Evolutionary conservation across 2,113 vertebrate species (phyloP), one percentile per base, ranked within the genome.

Genomic region (Colossoma macropomum): DNA sequence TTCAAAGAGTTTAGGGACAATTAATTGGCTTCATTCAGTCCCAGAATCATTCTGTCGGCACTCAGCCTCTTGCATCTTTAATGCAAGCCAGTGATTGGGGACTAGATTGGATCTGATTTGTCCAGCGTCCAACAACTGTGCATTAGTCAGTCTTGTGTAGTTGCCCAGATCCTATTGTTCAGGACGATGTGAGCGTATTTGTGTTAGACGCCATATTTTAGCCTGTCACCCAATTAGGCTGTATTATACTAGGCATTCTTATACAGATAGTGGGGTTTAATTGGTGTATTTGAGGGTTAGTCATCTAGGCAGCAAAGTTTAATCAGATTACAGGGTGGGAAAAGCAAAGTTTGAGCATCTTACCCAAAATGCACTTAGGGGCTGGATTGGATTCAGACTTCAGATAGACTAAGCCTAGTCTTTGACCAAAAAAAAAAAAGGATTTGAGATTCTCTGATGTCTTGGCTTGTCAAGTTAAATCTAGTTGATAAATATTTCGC

Each of bases 81-180:
- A 85, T 41, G 72, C 41, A 50, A 75, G 74, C 75, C 68, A 81
- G 79, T 30, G 54, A 85, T 80, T 75, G 68, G 73, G 25, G 41
- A 76, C 78, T 41, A 75, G 73, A 81, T 65, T 81, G 78, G 70
- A 85, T 76, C 75, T 70, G 75, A 80, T 77, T 72, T 80, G 74
- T 80, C 68, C 21, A 23, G 65, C 66, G 77, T 70, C 66, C 73
- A 85, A 85, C 78, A 84, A 79, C 74, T 80, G 83, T 77, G 65
- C 78, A 81, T 30, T 75, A 68, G 41, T 71, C 78, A 76, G 41
- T 81, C 66, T 81, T 81, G 73, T 77, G 34, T 71, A 76, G 50
- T 48, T 48, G 83, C 75, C 60, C 30, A 62, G 71, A 48, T 28
- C 54, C n/a, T 54, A 75, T 85, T 85, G 77, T 79, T 80, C 54